Base-by-base conservation (phyloP, 1,140 invertebrate genomes). In the Vanessa atalanta region DNA sequence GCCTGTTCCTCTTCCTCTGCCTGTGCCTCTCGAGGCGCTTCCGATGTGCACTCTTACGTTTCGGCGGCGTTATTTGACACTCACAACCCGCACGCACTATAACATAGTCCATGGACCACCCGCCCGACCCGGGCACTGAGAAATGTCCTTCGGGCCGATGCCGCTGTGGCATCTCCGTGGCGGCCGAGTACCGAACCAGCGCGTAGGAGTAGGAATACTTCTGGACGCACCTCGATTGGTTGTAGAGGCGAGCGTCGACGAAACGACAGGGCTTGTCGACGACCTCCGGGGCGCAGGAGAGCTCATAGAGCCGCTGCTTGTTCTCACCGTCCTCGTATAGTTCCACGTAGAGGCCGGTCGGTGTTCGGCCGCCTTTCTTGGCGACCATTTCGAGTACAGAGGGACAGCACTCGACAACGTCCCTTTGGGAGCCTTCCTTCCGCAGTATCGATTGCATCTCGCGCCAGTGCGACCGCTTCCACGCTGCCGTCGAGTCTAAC, bases 121-220 rank as follows among this genome's bases (percentile, higher is more conserved):
- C 90, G 2, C 92, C 93, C 15, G 91, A 93, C 3, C 92, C 93
- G 0, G 93, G 88, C 55, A 94, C 90, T 8, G 94, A 93, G 78
- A 94, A 94, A 55, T 94, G 89, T 51, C 88, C 89, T 15, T 94
- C 93, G 20, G 91, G 87, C 67, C 93, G 89, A 50, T 93, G 78
- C 47, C 79, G 90, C 67, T 89, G 89, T 15, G 91, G 91, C 74
- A 89, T 84, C 70, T 94, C 94, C 80, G 93, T 93, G 79, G 94
- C 75, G 6, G 83, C 77, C 0, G 87, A 86, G 76, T 94, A 93
- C 78, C 94, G 93, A 31, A 97, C 95, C 69, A 98, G 94, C 14
- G 97, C 97, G 89, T 98, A 98, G 0, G 96, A 95, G 84, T 96
- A 98, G n/a, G 96, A 96, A 89, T 96, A 97, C 87, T 96, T 95